phyloP scores from a whole-genome alignment of 2,888 invertebrate species.

The Sesia apiformis region DNA sequence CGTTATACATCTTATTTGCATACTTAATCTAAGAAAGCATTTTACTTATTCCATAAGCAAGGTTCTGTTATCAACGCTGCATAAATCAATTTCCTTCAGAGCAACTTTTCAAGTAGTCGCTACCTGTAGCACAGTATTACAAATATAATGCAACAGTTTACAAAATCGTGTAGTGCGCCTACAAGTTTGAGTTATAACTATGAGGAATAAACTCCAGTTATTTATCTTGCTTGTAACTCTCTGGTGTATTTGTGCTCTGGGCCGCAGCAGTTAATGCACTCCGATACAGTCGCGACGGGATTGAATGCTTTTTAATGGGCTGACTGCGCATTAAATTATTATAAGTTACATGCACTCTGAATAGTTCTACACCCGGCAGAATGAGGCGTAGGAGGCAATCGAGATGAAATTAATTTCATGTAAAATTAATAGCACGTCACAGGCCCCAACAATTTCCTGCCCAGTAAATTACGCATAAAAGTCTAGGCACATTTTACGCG shows the following conservation, averaged over 20 bases:
- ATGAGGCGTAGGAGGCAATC: not conserved
- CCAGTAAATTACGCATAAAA: no score
- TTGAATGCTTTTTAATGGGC: conserved; percentile 63
- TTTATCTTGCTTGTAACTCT: not conserved
- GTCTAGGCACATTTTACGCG: no score
- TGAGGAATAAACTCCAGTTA: not conserved
- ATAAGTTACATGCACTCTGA: conserved; percentile 31
- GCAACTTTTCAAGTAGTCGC: no score
- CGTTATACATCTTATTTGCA: no score
- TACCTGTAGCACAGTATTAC: no score
- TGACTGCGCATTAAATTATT: conserved; percentile 38
- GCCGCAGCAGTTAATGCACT: conserved; percentile 28
- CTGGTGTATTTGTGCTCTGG: not conserved
- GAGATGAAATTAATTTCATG: not conserved
- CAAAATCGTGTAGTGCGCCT: not conserved
- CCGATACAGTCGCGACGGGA: conserved; percentile 28
- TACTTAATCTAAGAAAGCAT: no score
- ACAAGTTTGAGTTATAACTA: not conserved
- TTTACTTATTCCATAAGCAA: no score
- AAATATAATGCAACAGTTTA: not conserved
- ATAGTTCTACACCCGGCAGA: conserved; percentile 2
- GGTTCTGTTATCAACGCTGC: no score
- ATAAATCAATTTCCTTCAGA: no score
- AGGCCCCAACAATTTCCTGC: no score
- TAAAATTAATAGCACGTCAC: not conserved